phyloP scores from a whole-genome alignment of 2,888 invertebrate species.

The Drosophila eohydei region DNA sequence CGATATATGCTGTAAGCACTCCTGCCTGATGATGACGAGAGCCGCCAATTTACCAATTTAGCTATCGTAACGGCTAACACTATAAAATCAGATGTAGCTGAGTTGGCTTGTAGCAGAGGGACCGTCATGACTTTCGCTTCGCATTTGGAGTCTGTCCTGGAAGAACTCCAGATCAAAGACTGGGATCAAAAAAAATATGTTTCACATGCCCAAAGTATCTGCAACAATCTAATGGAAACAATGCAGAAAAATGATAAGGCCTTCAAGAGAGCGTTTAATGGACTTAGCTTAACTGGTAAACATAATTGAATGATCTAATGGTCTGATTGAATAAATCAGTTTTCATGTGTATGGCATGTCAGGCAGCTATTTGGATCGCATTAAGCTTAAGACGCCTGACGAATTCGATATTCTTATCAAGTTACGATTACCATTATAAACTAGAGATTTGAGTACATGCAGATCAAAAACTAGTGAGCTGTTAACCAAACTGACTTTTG shows the following conservation, averaged over 20 bases:
- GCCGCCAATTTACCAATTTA: no score
- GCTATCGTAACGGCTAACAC: no score
- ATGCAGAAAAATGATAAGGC: neutral
- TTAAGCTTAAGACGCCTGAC: conserved; percentile 35
- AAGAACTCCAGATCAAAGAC: conserved; percentile 6
- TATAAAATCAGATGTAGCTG: neutral
- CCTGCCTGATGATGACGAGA: neutral
- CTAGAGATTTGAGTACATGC: neutral
- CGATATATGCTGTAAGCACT: conserved; percentile 3
- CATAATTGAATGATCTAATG: neutral
- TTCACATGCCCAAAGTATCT: neutral
- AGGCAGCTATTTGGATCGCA: conserved; percentile 48
- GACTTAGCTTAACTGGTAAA: conserved; percentile 21
- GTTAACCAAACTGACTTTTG: neutral
- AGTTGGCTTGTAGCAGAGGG: neutral
- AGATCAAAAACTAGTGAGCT: neutral
- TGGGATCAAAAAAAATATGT: conserved; percentile 7
- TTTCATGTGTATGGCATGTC: neutral
- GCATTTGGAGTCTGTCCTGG: conserved; percentile 1
- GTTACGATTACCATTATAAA: conserved; percentile 21
- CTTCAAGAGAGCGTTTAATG: conserved; percentile 1
- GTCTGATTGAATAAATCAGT: neutral
- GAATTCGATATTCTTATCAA: conserved; percentile 52
- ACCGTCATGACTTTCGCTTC: neutral
- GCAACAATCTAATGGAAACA: conserved; percentile 17